Evolutionary conservation across 2,113 vertebrate genomes (phyloP), one percentile per base, ranked within the genome.

Genomic region (Struthidea cinerea): DNA sequence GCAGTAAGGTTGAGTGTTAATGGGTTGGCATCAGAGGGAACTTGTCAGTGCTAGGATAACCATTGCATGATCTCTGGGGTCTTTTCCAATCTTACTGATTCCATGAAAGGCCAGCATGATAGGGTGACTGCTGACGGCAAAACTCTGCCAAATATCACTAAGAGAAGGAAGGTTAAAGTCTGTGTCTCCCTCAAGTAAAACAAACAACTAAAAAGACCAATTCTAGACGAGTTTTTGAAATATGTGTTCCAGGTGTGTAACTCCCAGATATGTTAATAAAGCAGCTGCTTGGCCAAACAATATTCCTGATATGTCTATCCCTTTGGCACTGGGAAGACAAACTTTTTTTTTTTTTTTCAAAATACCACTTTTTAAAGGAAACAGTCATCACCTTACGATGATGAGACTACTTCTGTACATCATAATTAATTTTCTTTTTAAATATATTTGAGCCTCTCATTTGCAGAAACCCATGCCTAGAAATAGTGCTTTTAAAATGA

Each of bases 401-500:
- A 44, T 94, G 71, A 97, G 39, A 63, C 84, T 93, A 91, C 78
- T 87, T 90, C 85, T 87, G 78, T 76, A 90, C 24, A 89, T 94
- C 96, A 76, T 83, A 96, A 96, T 90, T 93, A 90, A 92, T 87
- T 96, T 96, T 87, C 89, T 76, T 97, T 94, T 96, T 52, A 94
- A 97, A 94, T 94, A 85, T 65, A 89, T 94, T 95, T 95, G 78
- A 96, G 86, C 73, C 59, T 96, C 89, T 97, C 41, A 95, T 90
- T 95, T 95, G 91, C 84, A 96, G 77, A 97, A 94, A 94, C 39
- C 67, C 79, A 93, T 96, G 84, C 61, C 84, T 97, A 89, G 87
- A 96, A 97, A 95, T 17, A 95, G 88, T 84, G 39, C 86, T 96
- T 97, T 95, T 89, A 97, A 97, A 97, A 97, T 87, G 24, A 89